A percentile compares a stretch with the other conserved stretches of the same genome.
phyloP scores from a whole-genome alignment of 2,888 invertebrate genomes.

The Amblyjoppa proteus region DNA sequence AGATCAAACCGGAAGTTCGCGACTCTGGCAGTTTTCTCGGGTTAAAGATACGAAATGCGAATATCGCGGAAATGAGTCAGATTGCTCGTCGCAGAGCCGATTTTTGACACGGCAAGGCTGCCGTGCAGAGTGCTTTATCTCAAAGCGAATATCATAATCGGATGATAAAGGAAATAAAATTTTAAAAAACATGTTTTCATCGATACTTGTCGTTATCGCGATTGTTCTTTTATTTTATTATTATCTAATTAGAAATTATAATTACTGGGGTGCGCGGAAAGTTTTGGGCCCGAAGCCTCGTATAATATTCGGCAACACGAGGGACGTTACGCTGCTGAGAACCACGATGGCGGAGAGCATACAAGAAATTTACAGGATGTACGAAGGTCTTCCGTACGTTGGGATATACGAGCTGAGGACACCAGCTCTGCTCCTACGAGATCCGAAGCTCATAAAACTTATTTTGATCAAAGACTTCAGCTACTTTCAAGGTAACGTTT shows the following conservation, averaged over 20 bases:
- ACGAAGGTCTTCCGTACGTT: constrained; percentile 68
- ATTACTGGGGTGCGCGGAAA: constrained; percentile 80
- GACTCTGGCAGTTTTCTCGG: too few species aligned
- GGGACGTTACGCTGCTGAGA: constrained; percentile 71
- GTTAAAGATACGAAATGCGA: too few species aligned
- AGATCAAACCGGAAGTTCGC: too few species aligned
- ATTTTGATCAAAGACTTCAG: constrained; percentile 79
- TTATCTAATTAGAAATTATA: constrained; percentile 74
- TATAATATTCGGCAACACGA: constrained; percentile 81
- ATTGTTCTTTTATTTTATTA: constrained; percentile 61
- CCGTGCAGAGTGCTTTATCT: not conserved
- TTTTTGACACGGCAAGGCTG: not conserved
- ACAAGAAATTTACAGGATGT: constrained; percentile 73
- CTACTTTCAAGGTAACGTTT: constrained; percentile 73
- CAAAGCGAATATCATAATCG: not conserved
- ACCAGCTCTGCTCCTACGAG: constrained; percentile 74
- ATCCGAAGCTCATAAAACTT: constrained; percentile 77
- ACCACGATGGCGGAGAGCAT: constrained; percentile 71
- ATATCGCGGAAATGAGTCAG: not conserved
- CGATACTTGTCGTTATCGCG: constrained; percentile 34
- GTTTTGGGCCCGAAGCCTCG: constrained; percentile 77
- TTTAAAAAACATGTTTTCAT: constrained; percentile 46
- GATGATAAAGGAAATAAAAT: not conserved
- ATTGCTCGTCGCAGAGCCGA: not conserved
- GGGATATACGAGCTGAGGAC: constrained; percentile 77